These are phyloP conservation scores for Drosophila atroscutellata DNA, from an alignment of 2,888 invertebrate genomes.

Conservation along the genomic window DNA sequence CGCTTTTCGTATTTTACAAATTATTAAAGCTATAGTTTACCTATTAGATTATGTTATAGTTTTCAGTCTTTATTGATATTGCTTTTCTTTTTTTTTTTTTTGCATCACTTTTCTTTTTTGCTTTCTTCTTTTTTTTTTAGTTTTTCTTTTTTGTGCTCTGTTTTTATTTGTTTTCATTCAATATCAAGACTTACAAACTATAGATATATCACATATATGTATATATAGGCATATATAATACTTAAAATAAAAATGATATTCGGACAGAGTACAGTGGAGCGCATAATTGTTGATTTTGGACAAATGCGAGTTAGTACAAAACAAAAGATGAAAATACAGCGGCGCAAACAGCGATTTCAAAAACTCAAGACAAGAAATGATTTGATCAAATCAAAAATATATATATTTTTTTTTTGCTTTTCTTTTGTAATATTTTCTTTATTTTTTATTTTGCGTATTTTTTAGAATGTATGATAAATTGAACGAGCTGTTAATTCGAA, in stretches of 20 bases:
- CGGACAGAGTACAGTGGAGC: constrained; percentile 72
- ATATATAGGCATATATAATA: constrained; percentile 47
- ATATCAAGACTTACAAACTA: constrained; percentile 60
- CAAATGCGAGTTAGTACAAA: constrained; percentile 75
- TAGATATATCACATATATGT: constrained; percentile 35
- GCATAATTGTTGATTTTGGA: constrained; percentile 48
- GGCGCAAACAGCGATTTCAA: constrained; percentile 44
- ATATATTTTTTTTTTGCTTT: constrained; percentile 16
- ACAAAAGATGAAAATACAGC: constrained; percentile 56
- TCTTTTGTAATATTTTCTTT: constrained; percentile 16
- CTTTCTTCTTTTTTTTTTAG: constrained; percentile 25
- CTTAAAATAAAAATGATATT: constrained; percentile 74
- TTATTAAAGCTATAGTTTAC: constrained; percentile 62
- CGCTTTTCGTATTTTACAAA: constrained; percentile 62
- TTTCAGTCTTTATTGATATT: constrained; percentile 35
- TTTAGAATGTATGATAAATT: constrained; percentile 45
- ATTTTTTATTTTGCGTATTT: constrained; percentile 19
- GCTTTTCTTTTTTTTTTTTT: constrained; percentile 16
- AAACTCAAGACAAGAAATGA: constrained; percentile 63
- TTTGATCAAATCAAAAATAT: constrained; percentile 28
- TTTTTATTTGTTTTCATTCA: constrained; percentile 61
- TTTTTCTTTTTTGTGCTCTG: constrained; percentile 42
- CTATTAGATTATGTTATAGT: constrained; percentile 45
- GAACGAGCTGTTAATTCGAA: constrained; percentile 66
- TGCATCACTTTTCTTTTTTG: constrained; percentile 28